A percentile compares a stretch with the other conserved stretches of the same genome.
These are phyloP conservation scores for Tor tambroides DNA, from an alignment of 2,113 vertebrate species.

Conservation along the genomic window DNA sequence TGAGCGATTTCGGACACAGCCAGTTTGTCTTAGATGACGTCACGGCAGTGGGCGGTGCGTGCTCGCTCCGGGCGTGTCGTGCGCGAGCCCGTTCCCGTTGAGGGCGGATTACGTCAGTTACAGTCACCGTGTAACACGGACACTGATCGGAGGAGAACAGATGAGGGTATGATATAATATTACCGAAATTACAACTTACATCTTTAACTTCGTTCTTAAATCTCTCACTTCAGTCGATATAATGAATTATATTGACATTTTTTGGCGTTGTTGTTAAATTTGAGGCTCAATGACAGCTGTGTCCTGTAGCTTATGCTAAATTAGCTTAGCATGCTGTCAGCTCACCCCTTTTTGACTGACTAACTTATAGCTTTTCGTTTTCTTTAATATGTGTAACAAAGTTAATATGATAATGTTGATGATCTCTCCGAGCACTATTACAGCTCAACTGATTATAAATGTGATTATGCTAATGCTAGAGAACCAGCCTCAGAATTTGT, in stretches of 20 bases:
- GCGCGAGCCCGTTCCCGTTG: constrained; percentile 4
- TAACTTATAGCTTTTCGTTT: not conserved
- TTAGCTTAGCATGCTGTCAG: constrained; percentile 13
- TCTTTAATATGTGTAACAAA: not conserved
- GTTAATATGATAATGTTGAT: not conserved
- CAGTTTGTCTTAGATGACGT: too few relatives aligned
- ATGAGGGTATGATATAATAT: constrained; percentile 32
- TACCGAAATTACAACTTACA: not conserved
- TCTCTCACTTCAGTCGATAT: not conserved
- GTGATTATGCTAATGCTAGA: not conserved
- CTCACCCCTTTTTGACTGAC: not conserved
- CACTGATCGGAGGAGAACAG: not conserved
- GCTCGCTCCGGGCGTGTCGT: not conserved
- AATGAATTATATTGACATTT: not conserved
- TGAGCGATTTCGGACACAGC: too few relatives aligned
- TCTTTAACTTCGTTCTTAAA: too few relatives aligned
- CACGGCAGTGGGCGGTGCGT: not conserved
- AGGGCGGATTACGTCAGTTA: constrained; percentile 37
- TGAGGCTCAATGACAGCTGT: not conserved
- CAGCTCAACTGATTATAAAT: not conserved
- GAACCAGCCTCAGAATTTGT: not conserved
- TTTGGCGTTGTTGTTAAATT: not conserved
- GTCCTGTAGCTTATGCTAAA: constrained; percentile 19
- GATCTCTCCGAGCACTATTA: not conserved
- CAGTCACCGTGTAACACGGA: not conserved